Evolutionary conservation across 2,113 vertebrate genomes (phyloP), one percentile per base, ranked within the genome.

Genomic region (Hippopotamus amphibius): DNA sequence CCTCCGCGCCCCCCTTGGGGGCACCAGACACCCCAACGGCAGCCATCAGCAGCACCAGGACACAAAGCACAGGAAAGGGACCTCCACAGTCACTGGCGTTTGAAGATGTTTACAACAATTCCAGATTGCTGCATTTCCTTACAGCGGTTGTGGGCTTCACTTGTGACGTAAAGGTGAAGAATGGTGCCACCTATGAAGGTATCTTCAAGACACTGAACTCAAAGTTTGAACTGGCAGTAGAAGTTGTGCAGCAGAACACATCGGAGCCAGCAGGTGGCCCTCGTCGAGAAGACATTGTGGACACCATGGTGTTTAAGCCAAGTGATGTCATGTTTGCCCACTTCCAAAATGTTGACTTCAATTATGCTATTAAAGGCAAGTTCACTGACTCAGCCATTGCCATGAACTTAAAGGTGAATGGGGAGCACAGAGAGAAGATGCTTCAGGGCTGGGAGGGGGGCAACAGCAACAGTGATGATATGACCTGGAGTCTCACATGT

Each of bases 171-270:
- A 99, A 99, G 94, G 99, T 99, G 97, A 99, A 99, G 98, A 99
- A 99, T 96, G 99, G 99, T 68, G 99, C 97, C 82, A 98, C 99
- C 33, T 99, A 99, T 88, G 99, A 99, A 97, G 99, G 99, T 81
- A 99, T 99, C 89, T 99, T 99, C 96, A 99, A 99, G 98, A 99
- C 99, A 2, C 97, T 99, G 88, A 99, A 99, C 97, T 99, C 99
- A 88, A 98, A 99, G 99, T 99, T 99, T 93, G 99, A 99, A 97
- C 97, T 99, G 90, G 99, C 99, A 22, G 99, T 99, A 76, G 99
- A 99, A 14, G 99, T 99, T 28, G 99, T 99, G 90, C 99, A 99
- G 97, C 99, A 99, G 96, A 94, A 97, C 97, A 97, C 94, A 37
- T 98, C 92, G 2, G 99, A 99, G 94, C 99, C 93, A 94, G 97